Evolutionary conservation across 2,888 invertebrate genomes (phyloP).

Genomic region (Phalangium opilio): DNA sequence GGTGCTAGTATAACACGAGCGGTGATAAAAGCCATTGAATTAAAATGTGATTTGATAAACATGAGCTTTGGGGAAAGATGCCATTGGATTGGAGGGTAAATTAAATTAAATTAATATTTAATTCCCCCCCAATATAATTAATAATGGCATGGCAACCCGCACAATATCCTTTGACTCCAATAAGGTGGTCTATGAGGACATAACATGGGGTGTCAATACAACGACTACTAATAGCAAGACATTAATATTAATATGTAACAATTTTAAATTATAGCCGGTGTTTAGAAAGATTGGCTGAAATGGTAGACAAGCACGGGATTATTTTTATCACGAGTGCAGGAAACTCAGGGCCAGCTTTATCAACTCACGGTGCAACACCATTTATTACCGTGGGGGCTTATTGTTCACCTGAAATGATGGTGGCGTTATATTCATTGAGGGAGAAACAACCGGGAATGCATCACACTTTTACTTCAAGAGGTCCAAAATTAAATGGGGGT

Average conservation of each 20-base stretch:
- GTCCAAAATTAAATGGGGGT: constrained; percentile 63
- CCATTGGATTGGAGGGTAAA: constrained; percentile 81
- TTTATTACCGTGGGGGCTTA: constrained; percentile 71
- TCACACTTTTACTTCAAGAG: constrained; percentile 46
- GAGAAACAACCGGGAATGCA: constrained; percentile 66
- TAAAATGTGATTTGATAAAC: constrained; percentile 66
- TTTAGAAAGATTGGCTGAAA: constrained; percentile 65
- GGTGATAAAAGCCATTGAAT: constrained; percentile 44
- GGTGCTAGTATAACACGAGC: constrained; percentile 82
- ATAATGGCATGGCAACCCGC: too few species aligned
- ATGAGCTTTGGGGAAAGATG: constrained; percentile 97
- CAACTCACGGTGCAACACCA: constrained; percentile 55
- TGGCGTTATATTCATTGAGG: constrained; percentile 80
- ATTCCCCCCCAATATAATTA: too few species aligned
- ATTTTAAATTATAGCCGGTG: constrained; percentile 46
- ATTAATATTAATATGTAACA: neutral
- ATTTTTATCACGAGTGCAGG: constrained; percentile 89
- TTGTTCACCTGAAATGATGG: constrained; percentile 95
- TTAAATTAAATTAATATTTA: constrained; percentile 8
- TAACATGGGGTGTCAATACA: too few species aligned
- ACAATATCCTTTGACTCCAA: too few species aligned
- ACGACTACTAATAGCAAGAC: too few species aligned
- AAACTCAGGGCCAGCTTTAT: constrained; percentile 83
- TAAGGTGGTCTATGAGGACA: too few species aligned
- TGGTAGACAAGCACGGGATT: constrained; percentile 79